Evolutionary conservation across 2,888 invertebrate genomes (phyloP), one percentile per base, ranked within the genome.

Genomic region (Julus scanicus): DNA sequence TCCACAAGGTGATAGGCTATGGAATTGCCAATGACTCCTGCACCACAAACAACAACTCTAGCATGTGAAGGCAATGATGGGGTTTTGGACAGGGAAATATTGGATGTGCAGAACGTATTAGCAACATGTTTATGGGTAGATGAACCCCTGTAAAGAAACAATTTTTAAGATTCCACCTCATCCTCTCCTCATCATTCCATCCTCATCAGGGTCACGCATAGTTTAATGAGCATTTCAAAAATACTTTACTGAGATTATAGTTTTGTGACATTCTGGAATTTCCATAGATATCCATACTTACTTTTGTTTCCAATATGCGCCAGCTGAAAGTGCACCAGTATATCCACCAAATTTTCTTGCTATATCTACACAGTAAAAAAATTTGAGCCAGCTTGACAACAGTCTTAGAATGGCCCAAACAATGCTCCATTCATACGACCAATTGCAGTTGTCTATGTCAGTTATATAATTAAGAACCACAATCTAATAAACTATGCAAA

Each of bases 21-120:
- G 1, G 95, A 95, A 91, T 95, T 95, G 2, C 95, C 96, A 57
- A 95, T 94, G 37, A 95, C 93, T n/a, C 96, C 96, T 40, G 95
- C 95, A 84, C 96, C 94, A 91, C 93, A 93, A 2, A 94, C 91
- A 4, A 94, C 93, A 20, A 93, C 93, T 90, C 90, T 88, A n/a
- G 90, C 90, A 83, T 90, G 84, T 84, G 84, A 84, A 11, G 84
- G 84, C 84, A 84, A 13, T 63, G 89, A 15, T 89, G 88, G 17
- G 90, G 90, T 29, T 29, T 29, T 29, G 8, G 71, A 20, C 11
- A 29, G 20, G 20, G n/a, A 5, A 63, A 1, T n/a, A 63, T 20
- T 63, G 4, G 63, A 71, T 11, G 71, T 71, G 71, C 29, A 29
- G 8, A 71, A 71, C 4, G 8, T n/a, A 29, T 71, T 29, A 9